phyloP scores from a whole-genome alignment of 2,797 vertebrate genomes.

The Esox masquinongy region DNA sequence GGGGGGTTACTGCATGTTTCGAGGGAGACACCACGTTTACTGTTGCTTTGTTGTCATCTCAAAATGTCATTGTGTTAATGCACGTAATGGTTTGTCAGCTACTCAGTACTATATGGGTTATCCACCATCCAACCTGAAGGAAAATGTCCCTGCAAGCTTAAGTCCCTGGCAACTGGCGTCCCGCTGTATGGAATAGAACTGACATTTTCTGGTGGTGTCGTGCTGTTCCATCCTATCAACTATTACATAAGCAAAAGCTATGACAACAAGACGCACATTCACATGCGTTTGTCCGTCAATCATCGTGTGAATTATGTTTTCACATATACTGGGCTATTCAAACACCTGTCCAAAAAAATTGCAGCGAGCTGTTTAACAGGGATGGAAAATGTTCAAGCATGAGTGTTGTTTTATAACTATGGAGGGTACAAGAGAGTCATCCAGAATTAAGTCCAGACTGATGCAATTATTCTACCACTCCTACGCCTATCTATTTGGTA shows the following conservation, averaged over 20 bases:
- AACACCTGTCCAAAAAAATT: neutral
- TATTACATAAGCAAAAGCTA: slow-evolving; percentile 57
- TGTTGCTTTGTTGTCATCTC: neutral
- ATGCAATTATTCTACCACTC: neutral
- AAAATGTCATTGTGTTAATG: neutral
- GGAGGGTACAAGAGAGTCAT: neutral
- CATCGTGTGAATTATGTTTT: neutral
- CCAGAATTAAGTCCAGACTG: neutral
- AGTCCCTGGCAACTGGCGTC: slow-evolving; percentile 36
- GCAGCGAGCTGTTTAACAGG: neutral
- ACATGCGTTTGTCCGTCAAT: neutral
- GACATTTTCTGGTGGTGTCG: slow-evolving; percentile 61
- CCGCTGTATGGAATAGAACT: slow-evolving; percentile 51
- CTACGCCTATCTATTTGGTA: neutral
- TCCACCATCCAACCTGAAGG: slow-evolving; percentile 8
- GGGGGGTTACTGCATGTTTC: too few species aligned
- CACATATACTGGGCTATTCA: neutral
- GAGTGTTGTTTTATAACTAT: neutral
- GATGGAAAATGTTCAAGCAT: neutral
- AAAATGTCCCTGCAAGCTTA: slow-evolving; percentile 37
- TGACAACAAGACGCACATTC: slow-evolving; percentile 28
- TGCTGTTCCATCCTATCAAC: slow-evolving; percentile 46
- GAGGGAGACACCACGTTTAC: too few species aligned
- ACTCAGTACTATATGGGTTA: neutral
- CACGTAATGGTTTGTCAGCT: neutral